Evolutionary conservation across 37 sponge, comb jelly and placozoan genomes (phyloP), one percentile per base, ranked within the genome.

Genomic region (Bolinopsis microptera): DNA sequence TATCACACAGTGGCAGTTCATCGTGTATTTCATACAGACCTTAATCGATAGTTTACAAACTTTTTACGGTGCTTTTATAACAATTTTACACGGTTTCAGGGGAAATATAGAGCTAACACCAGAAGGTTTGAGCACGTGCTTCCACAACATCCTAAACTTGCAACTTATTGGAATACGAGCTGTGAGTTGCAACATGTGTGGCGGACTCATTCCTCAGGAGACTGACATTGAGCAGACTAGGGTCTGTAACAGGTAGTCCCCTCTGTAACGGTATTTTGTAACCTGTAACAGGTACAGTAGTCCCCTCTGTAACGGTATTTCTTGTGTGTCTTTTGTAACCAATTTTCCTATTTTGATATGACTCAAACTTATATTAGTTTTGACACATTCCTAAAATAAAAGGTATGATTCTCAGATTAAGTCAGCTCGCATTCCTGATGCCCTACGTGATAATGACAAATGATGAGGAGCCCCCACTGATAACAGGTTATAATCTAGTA

Each of bases 371-470:
- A n/a, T n/a, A n/a, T n/a, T n/a, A n/a, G n/a, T n/a, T n/a, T n/a
- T n/a, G n/a, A n/a, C n/a, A n/a, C n/a, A n/a, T n/a, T n/a, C n/a
- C n/a, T n/a, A n/a, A n/a, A n/a, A n/a, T n/a, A n/a, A n/a, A n/a
- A n/a, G n/a, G n/a, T n/a, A 48, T 13, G 13, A 3, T 35, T 77
- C 36, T 28, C 80, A 77, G 35, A 34, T 77, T 27, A 32, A 77
- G 80, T 18, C 27, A 32, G 80, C 32, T 77, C 21, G 2, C 35
- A 1, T 16, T 77, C 21, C 36, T 77, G 21, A 77, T 77, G 80
- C 80, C 80, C 1, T 77, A 77, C 80, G 18, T 77, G 35, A 77
- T 77, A 34, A 77, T 77, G 80, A 77, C 80, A 3, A 77, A 77
- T 36, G 36, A 77, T 18, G 36, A 77, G 32, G 33, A 34, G 1